Evolutionary conservation across 2,797 vertebrate genomes (phyloP).

Genomic region (Phataginus tetradactyla): DNA sequence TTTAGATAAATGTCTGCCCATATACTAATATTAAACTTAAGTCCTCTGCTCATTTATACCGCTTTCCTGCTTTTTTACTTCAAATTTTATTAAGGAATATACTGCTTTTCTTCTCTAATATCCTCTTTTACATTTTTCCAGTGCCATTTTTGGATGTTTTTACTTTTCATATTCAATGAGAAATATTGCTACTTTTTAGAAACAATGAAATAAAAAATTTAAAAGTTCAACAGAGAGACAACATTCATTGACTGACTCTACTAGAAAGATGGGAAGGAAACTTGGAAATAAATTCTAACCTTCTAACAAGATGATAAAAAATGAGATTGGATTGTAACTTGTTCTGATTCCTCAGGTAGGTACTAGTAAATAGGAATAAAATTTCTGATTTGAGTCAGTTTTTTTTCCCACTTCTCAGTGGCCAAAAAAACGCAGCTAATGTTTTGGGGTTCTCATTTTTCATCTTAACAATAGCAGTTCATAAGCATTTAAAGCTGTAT

Average conservation of each 20-base stretch:
- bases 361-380: background rate
- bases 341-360: background rate
- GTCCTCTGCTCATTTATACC: background rate
- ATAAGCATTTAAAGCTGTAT: constrained; percentile 39
- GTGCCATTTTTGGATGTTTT: constrained; percentile 5
- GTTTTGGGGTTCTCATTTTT: constrained; percentile 6
- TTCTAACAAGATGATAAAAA: background rate
- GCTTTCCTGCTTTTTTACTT: background rate
- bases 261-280: background rate
- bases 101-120: background rate
- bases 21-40: background rate
- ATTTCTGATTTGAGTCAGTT: background rate
- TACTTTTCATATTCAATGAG: background rate
- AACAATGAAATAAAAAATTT: background rate
- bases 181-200: constrained; percentile 25
- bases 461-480: constrained; percentile 12
- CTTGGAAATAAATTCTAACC: background rate
- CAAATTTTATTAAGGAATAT: background rate
- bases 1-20: background rate
- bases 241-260: background rate
- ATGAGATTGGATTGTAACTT: background rate
- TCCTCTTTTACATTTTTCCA: constrained; percentile 17
- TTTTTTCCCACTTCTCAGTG: background rate
- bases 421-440: background rate
- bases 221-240: background rate